Evolutionary conservation across 2,113 vertebrate species (phyloP).

Genomic region (Leptosomus discolor): DNA sequence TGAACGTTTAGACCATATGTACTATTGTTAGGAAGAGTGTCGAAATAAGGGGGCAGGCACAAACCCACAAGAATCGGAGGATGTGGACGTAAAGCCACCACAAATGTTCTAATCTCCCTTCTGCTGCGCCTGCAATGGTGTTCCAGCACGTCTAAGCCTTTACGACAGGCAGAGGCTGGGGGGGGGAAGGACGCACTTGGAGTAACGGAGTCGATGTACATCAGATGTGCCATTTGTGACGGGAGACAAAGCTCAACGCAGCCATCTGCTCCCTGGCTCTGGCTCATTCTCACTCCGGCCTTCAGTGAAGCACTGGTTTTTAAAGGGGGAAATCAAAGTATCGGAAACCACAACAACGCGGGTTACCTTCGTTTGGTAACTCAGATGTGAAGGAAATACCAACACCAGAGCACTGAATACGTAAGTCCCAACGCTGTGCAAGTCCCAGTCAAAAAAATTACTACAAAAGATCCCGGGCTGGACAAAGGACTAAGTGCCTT

Average conservation of each 20-base stretch:
- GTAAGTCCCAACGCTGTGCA: not conserved
- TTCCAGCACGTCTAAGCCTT: not conserved
- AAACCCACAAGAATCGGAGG: not conserved
- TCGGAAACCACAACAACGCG: fast-evolving
- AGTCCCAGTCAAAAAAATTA: not conserved
- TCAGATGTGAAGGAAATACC: not conserved
- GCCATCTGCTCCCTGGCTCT: not conserved
- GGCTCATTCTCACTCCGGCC: not conserved
- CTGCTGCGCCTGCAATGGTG: not conserved
- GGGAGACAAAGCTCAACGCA: fast-evolving
- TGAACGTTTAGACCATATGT: not conserved
- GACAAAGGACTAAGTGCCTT: not conserved
- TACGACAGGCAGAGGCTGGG: not conserved
- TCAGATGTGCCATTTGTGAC: not conserved
- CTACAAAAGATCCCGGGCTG: not conserved
- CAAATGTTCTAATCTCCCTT: not conserved
- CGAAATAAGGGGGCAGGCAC: not conserved
- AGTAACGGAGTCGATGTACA: not conserved
- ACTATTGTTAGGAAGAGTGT: not conserved
- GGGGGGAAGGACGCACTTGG: not conserved
- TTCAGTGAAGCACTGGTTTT: not conserved
- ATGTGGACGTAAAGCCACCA: not conserved
- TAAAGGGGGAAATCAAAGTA: not conserved
- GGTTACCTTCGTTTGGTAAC: not conserved
- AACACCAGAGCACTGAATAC: not conserved